Evolutionary conservation across 2,113 vertebrate genomes (phyloP).

Genomic region (Archilochus colubris): DNA sequence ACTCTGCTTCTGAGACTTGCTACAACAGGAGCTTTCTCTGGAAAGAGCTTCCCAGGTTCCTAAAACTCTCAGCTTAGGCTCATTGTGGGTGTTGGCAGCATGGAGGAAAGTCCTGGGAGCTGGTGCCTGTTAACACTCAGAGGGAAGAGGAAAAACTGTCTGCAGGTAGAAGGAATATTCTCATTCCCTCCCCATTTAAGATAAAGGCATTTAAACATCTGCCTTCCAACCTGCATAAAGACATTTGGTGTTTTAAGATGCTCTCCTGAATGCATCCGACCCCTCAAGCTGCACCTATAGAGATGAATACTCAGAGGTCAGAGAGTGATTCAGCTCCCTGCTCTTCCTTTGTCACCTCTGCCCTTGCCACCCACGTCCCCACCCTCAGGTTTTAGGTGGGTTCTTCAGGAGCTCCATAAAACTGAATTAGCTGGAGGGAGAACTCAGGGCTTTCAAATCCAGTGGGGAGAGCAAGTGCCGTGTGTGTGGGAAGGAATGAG

Average conservation of each 20-base stretch:
- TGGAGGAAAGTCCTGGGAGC: neutral
- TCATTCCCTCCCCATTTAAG: neutral
- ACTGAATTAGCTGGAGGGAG: neutral
- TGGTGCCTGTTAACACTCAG: neutral
- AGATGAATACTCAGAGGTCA: neutral
- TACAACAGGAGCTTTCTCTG: neutral
- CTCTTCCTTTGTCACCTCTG: neutral
- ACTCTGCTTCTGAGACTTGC: neutral
- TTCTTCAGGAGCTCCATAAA: slow-evolving; percentile 24
- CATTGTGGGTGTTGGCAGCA: neutral
- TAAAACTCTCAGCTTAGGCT: neutral
- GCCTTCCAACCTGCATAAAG: neutral
- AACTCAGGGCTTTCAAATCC: neutral
- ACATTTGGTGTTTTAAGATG: neutral
- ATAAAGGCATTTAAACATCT: neutral
- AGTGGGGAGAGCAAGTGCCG: neutral
- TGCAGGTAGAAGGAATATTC: neutral
- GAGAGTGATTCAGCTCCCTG: neutral
- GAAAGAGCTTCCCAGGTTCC: neutral
- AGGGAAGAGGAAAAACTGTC: neutral
- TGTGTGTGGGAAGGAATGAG: slow-evolving; percentile 12
- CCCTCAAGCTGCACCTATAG: neutral
- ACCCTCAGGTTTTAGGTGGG: neutral
- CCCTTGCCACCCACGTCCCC: neutral
- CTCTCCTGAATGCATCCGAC: neutral